Base-by-base conservation (phyloP, 2,888 invertebrate genomes). In the Cosmia trapezina region DNA sequence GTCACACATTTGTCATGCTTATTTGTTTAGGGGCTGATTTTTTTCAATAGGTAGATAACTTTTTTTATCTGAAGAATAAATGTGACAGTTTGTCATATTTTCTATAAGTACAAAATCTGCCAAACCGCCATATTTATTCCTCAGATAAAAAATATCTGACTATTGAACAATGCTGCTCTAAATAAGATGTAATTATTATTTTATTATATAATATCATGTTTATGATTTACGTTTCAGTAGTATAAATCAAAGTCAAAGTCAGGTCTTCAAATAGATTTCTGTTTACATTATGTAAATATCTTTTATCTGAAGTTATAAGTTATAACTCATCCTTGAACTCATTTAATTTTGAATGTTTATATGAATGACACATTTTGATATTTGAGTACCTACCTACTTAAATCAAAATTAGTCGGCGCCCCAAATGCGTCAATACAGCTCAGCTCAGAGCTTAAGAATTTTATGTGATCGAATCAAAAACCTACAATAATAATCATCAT, bases 291-390 rank as follows among this genome's bases (percentile, higher is more conserved):
- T n/a, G n/a, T n/a, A 14, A n/a, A 45, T 2, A 22, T 54, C 2
- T 53, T 45, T 63, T 64, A 75, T 73, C 37, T 11, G 47, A 28
- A 54, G 37, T 8, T 12, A 43, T 33, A 28, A 54, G 37, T 8
- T 12, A 43, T 33, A 56, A 49, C 54, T 56, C 12, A 56, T 33
- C 73, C 73, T 64, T 73, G 76, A 76, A 73, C 73, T 43, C n/a
- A 12, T 49, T 43, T 5, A 22, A 64, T 64, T 65, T 63, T n/a
- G 2, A 53, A 28, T 74, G 7, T 74, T 45, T 47, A 14, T 33
- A 33, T 14, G 22, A 33, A 71, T n/a, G 37, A 22, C 1, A 56
- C 4, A 14, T 37, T 37, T 14, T 2, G 7, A 37, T 60, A 41
- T 60, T 19, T 65, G 0, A 7, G 22, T 67, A 28, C 28, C 28